Evolutionary conservation across 2,113 vertebrate species (phyloP).

Genomic region (Podarcis raffonei): DNA sequence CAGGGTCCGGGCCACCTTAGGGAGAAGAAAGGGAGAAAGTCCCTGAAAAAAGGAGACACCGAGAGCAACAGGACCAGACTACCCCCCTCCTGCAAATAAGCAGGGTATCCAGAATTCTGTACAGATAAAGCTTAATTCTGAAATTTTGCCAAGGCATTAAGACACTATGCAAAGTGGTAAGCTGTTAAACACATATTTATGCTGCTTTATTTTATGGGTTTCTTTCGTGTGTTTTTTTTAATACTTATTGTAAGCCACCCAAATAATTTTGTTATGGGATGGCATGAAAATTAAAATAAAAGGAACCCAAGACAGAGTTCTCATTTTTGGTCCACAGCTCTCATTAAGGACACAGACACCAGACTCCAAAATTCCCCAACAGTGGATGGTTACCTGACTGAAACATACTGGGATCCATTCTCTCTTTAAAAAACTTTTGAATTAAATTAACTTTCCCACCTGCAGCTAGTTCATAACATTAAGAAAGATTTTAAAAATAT

Average conservation of each 20-base stretch:
- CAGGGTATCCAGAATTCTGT: not conserved
- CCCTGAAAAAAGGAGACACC: not conserved
- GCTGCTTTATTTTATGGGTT: not conserved
- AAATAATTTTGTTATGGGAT: not conserved
- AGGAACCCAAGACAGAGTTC: not conserved
- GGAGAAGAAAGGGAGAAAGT: not conserved
- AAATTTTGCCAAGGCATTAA: not conserved
- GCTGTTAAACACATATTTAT: not conserved
- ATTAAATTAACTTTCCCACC: not conserved
- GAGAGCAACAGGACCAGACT: rapidly evolving
- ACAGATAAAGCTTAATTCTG: not conserved
- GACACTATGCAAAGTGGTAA: not conserved
- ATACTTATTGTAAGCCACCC: not conserved
- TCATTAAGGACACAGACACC: not conserved
- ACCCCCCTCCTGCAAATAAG: no score
- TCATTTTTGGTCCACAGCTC: not conserved
- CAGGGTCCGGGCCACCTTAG: conserved; percentile 88
- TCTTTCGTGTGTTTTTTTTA: no score
- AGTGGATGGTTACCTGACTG: not conserved
- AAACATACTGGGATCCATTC: not conserved
- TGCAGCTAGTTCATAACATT: not conserved
- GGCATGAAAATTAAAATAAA: not conserved
- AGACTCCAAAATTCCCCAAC: not conserved
- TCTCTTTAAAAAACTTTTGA: not conserved
- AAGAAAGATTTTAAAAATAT: not conserved